Evolutionary conservation across 2,113 vertebrate genomes (phyloP).

Genomic region (Heterochromis multidens): DNA sequence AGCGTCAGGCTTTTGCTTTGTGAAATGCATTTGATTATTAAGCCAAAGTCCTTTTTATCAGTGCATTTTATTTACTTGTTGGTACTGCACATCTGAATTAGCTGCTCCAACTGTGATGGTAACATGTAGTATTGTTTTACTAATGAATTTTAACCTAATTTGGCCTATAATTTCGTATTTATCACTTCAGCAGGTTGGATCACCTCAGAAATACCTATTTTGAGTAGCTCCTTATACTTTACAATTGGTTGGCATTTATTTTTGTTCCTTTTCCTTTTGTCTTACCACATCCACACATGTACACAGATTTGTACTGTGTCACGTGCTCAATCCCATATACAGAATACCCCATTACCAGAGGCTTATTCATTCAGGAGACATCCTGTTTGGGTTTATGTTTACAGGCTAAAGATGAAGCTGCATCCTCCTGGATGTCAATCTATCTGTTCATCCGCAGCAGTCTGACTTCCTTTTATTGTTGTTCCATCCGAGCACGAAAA

Average conservation of each 20-base stretch:
- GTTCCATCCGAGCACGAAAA: conserved; percentile 35
- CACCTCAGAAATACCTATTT: not conserved
- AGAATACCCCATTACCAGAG: not conserved
- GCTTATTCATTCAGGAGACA: conserved; percentile 28
- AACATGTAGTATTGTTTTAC: not conserved
- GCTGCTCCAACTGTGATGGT: not conserved
- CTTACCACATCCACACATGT: not conserved
- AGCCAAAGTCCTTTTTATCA: too few species aligned
- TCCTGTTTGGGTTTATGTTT: conserved; percentile 51
- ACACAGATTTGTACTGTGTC: not conserved
- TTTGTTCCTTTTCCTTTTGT: not conserved
- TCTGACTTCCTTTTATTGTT: conserved; percentile 65
- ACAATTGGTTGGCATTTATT: not conserved
- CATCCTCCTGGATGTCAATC: conserved; percentile 50
- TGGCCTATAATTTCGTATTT: not conserved
- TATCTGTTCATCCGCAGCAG: conserved; percentile 50
- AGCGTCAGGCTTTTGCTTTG: too few species aligned
- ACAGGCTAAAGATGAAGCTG: conserved; percentile 36
- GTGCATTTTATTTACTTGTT: not conserved
- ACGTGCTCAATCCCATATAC: not conserved
- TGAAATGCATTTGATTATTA: too few species aligned
- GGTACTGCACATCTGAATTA: not conserved
- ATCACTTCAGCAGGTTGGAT: not conserved
- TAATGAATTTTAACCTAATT: not conserved
- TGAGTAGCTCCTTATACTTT: not conserved